phyloP scores from a whole-genome alignment of 2,888 invertebrate genomes.

The Rhorus exstirpatorius region DNA sequence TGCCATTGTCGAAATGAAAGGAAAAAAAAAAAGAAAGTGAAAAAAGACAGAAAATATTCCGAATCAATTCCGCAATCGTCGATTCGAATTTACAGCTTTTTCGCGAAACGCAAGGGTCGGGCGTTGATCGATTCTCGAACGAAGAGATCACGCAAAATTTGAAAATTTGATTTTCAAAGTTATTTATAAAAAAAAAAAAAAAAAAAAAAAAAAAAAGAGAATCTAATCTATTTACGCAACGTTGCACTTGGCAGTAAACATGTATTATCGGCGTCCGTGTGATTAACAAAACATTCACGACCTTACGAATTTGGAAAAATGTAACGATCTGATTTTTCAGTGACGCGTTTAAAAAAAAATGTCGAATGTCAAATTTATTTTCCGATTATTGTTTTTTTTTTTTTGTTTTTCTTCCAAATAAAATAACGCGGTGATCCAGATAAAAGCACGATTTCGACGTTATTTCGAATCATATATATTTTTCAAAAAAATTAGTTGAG shows the following conservation, averaged over 20 bases:
- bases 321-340: too few species aligned
- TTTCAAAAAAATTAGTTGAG: too few species aligned
- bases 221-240: not conserved
- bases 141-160: not conserved
- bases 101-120: not conserved
- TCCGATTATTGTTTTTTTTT: too few species aligned
- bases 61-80: not conserved
- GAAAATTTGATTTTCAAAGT: too few species aligned
- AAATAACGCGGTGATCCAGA: too few species aligned
- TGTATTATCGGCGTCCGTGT: not conserved
- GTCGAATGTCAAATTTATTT: not conserved
- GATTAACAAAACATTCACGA: not conserved
- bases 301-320: too few species aligned
- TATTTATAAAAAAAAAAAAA: not conserved
- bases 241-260: conserved; percentile 2
- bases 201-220: not conserved
- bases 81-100: not conserved
- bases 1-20: not conserved
- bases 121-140: not conserved
- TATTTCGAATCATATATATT: too few species aligned
- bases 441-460: too few species aligned
- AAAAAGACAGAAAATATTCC: not conserved
- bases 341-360: too few species aligned
- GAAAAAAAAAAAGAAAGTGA: not conserved
- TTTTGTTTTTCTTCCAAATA: too few species aligned